Percentiles rank a stretch among this genome's conserved stretches.
phyloP scores from a whole-genome alignment of 2,113 vertebrate species.

The Tetrax tetrax region DNA sequence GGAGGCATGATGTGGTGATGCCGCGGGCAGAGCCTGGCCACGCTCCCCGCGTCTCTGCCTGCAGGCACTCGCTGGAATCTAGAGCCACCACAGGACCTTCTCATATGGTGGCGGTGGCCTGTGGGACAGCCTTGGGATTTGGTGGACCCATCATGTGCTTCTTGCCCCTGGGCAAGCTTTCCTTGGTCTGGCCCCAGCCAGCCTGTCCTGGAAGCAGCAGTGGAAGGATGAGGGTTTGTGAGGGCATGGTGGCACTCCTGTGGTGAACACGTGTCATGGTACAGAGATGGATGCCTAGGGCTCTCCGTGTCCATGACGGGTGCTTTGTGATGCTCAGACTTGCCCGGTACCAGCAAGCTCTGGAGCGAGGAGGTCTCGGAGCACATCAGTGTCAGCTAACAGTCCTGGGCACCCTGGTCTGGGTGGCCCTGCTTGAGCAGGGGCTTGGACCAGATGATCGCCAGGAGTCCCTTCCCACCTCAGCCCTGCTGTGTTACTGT shows the following conservation, averaged over 20 bases:
- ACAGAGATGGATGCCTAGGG: neutral
- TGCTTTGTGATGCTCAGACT: neutral
- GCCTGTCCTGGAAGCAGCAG: neutral
- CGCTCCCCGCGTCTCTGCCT: neutral
- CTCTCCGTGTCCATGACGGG: neutral
- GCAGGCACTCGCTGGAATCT: neutral
- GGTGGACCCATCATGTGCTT: neutral
- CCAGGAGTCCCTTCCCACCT: neutral
- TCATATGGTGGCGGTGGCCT: rapidly evolving
- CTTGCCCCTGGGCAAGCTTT: neutral
- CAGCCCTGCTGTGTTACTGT: neutral
- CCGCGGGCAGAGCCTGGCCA: neutral
- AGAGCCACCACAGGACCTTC: neutral
- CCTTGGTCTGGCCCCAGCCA: neutral
- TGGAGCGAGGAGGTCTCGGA: neutral
- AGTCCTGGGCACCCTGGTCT: neutral
- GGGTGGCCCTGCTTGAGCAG: neutral
- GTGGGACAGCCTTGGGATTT: neutral
- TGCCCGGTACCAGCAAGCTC: neutral
- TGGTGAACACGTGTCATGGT: rapidly evolving
- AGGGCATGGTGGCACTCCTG: neutral
- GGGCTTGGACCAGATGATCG: neutral
- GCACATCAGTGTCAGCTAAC: neutral
- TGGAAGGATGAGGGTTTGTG: neutral
- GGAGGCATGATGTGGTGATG: neutral